Evolutionary conservation across 2,113 vertebrate genomes (phyloP), one percentile per base, ranked within the genome.

Genomic region (Oostethus manadensis): DNA sequence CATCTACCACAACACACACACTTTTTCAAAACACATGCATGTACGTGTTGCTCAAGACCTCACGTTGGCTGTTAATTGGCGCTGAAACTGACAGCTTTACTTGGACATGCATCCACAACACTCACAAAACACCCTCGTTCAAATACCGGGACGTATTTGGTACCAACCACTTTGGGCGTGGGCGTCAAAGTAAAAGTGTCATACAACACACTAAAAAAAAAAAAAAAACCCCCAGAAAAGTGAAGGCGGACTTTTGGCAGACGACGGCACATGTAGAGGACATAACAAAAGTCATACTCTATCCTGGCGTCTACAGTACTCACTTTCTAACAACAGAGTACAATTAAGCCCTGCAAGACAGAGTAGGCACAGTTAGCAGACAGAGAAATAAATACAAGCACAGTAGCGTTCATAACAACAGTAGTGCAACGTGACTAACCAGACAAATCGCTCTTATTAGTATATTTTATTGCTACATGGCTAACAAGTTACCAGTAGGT

Each of bases 241-340:
- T 8, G 16, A 50, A 64, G 8, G 50, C 40, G 16, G 62, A 68
- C 18, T 64, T 49, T 59, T 38, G 51, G 70, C 15, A 54, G 26
- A 74, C 58, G 26, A 17, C 9, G 61, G 43, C 2, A 60, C 59
- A 53, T 38, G 40, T n/a, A 48, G 51, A 29, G 63, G 35, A 73
- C 46, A 68, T 53, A 64, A 47, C 60, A 29, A 38, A 74, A 68
- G 73, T 73, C 62, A 51, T 71, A 62, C 70, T 68, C 33, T 71
- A 62, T 72, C 65, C 26, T 56, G 61, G 66, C 51, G 70, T 71
- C 46, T 62, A 66, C 58, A 64, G 57, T 56, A 95, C 93, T 95
- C 92, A 94, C 93, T 93, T 87, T 94, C 92, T 92, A 94, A 94
- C 78, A 94, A 92, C 88, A 94, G 92, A 88, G 93, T 90, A 83